Evolutionary conservation across 2,888 invertebrate species (phyloP), one percentile per base, ranked within the genome.

Genomic region (Dolomedes plantarius): DNA sequence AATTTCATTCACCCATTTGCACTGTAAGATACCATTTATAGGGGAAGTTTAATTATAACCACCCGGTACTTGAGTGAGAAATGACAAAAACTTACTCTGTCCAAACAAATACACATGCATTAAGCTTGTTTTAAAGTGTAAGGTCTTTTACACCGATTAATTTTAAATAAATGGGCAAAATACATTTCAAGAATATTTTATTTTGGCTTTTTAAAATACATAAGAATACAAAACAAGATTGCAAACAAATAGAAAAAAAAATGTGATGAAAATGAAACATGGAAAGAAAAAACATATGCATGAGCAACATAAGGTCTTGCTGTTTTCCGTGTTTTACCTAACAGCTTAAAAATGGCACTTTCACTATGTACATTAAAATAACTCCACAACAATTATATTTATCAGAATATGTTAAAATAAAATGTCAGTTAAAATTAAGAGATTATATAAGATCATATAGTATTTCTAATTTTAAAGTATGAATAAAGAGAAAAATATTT

Each of bases 261-360:
- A 56, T 46, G 16, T n/a, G n/a, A n/a, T n/a, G n/a, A n/a, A n/a
- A n/a, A 16, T 46, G n/a, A 46, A 46, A 46, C 16, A 46, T 16
- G 9, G 16, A 46, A 46, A 11, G 6, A 46, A 16, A 56, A 56
- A 56, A 23, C 7, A 5, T n/a, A 6, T 23, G 23, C 56, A 56
- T 56, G 56, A 56, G 56, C 56, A 56, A 56, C 56, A 56, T 56
- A 56, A 56, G 11, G 23, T 56, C 11, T 5, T 23, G 56, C 56
- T 56, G 56, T 56, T 56, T 56, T 56, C 16, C 16, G n/a, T 56
- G 23, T 23, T 56, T 23, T 3, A 56, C 23, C 2, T 56, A 56
- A 56, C 56, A 56, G 56, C 56, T 56, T 56, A 23, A 56, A 56
- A 56, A 56, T 56, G 56, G 56, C 56, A 56, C 56, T 56, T 56